phyloP scores from a whole-genome alignment of 2,888 invertebrate genomes.

The Nemotelus nigrinus region DNA sequence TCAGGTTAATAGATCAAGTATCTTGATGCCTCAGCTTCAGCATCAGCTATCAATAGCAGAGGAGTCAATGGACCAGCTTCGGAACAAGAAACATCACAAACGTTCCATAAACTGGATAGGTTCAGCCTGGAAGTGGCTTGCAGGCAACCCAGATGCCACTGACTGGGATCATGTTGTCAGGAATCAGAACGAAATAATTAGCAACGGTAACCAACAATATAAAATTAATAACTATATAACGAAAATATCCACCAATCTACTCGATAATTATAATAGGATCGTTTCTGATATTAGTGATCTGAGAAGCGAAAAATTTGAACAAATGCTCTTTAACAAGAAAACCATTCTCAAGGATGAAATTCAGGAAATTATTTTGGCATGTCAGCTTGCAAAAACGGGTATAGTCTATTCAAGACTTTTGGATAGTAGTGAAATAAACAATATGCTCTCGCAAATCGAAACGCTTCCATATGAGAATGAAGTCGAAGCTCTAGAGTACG shows the following conservation, averaged over 20 bases:
- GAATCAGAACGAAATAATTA: slow-evolving; percentile 34
- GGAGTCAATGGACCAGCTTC: slow-evolving; percentile 5
- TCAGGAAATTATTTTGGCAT: slow-evolving; percentile 12
- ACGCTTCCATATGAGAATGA: slow-evolving; percentile 50
- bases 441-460: slow-evolving; percentile 41
- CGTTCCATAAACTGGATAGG: slow-evolving; percentile 47
- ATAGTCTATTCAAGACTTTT: slow-evolving; percentile 12
- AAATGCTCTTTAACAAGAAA: slow-evolving; percentile 6
- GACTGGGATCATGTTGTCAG: slow-evolving; percentile 40
- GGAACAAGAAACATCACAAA: slow-evolving; percentile 19
- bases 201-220: slow-evolving; percentile 45
- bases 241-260: slow-evolving; percentile 19
- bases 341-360: slow-evolving; percentile 5
- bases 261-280: slow-evolving; percentile 44
- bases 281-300: neutral
- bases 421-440: neutral
- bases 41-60: neutral
- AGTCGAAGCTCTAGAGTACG: slow-evolving; percentile 39
- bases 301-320: neutral
- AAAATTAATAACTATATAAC: slow-evolving; percentile 41
- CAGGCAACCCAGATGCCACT: slow-evolving; percentile 45
- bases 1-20: neutral
- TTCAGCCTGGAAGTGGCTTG: slow-evolving; percentile 47
- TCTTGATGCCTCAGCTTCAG: neutral
- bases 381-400: slow-evolving; percentile 15